phyloP scores from a whole-genome alignment of 1,140 invertebrate species.

The Drosophila yakuba region DNA sequence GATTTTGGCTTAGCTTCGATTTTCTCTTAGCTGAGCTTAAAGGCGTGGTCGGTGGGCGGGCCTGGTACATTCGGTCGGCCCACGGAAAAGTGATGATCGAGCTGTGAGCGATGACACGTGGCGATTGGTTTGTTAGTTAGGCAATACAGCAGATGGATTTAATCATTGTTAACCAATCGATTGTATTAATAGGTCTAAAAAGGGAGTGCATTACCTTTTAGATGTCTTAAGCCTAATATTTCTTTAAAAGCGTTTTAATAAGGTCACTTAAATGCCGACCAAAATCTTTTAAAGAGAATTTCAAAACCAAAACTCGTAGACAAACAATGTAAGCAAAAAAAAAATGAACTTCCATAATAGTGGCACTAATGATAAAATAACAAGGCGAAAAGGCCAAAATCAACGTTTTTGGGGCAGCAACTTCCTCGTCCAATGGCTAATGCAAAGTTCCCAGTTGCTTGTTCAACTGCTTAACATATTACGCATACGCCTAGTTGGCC shows the following conservation, averaged over 20 bases:
- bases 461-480: constrained; percentile 51
- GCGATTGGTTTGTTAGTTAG: constrained; percentile 29
- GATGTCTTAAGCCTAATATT: no score
- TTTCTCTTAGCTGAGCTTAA: constrained; percentile 58
- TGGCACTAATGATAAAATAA: constrained; percentile 44
- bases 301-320: not conserved
- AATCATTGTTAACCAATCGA: not conserved
- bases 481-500: constrained; percentile 45
- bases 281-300: not conserved
- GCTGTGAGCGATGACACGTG: constrained; percentile 49
- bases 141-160: constrained; percentile 23
- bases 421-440: constrained; percentile 35
- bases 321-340: constrained; percentile 8
- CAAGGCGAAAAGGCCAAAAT: constrained; percentile 10
- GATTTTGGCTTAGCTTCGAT: constrained; percentile 51
- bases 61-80: not conserved
- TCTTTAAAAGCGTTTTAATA: no score
- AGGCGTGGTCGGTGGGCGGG: constrained; percentile 30
- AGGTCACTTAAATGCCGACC: no score
- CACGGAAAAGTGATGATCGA: constrained; percentile 43
- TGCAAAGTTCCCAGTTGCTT: constrained; percentile 34
- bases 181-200: not conserved
- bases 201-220: no score
- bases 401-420: constrained; percentile 15
- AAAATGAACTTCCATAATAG: not conserved